Conservation (phyloP, 2,888 invertebrate genomes). For the Drosophila maculinotata region DNA sequence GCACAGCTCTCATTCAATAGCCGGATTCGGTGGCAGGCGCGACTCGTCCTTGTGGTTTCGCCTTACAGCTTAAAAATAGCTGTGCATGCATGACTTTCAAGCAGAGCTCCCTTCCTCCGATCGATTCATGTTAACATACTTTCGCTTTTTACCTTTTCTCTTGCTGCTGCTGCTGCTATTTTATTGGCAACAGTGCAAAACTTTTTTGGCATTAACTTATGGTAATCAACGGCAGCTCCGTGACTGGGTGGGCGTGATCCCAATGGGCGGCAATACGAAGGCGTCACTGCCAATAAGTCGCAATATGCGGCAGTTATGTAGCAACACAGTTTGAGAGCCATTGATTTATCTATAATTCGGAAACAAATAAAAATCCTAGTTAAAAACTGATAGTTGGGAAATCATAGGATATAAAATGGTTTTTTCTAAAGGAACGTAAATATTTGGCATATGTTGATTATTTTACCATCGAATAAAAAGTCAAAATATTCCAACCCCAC, state of each 20-base stretch:
- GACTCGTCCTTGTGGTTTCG: conserved; percentile 66
- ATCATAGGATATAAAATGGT: too few relatives aligned
- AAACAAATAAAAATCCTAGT: too few relatives aligned
- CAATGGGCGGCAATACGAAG: not conserved
- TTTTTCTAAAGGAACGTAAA: too few relatives aligned
- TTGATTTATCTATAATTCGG: conserved; percentile 32
- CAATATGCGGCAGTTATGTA: conserved; percentile 10
- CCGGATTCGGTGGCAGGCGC: conserved; percentile 56
- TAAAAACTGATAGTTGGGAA: too few relatives aligned
- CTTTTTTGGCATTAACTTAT: conserved; percentile 61
- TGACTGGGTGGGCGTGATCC: conserved; percentile 22
- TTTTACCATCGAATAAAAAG: too few relatives aligned
- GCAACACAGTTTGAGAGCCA: conserved; percentile 22
- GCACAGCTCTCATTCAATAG: conserved; percentile 37
- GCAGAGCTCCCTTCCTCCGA: conserved; percentile 37
- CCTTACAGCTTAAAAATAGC: conserved; percentile 66
- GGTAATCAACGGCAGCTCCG: conserved; percentile 66
- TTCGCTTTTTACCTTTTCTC: conserved; percentile 65
- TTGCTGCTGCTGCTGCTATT: too few relatives aligned
- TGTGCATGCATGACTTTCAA: conserved; percentile 62
- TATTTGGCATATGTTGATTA: too few relatives aligned
- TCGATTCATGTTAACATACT: conserved; percentile 78
- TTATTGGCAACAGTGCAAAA: conserved; percentile 55
- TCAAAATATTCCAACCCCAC: too few relatives aligned
- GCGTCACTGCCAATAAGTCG: conserved; percentile 37